Conservation (phyloP, 1,140 invertebrate genomes). For the Drepana arcuata region DNA sequence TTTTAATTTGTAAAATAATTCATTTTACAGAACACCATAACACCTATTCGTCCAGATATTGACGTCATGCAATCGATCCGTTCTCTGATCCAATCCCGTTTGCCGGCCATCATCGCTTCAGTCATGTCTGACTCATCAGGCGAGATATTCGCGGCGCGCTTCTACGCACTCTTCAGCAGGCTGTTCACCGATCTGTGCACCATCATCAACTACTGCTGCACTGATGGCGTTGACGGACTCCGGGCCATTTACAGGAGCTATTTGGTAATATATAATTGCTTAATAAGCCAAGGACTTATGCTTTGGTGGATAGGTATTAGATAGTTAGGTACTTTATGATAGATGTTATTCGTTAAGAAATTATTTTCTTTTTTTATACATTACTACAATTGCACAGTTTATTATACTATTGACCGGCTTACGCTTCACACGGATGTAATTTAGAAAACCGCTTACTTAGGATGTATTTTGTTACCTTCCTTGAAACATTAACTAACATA, state of each 20-base stretch:
- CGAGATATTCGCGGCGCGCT: constrained; percentile 18
- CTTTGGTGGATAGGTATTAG: too few species aligned
- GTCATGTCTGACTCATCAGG: constrained; percentile 13
- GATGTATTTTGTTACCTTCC: too few species aligned
- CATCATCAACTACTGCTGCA: constrained; percentile 23
- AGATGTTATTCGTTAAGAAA: too few species aligned
- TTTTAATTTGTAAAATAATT: neutral
- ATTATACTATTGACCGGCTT: too few species aligned
- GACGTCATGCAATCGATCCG: constrained; percentile 26
- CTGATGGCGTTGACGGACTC: constrained; percentile 22
- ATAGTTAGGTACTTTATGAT: too few species aligned
- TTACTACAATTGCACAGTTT: too few species aligned
- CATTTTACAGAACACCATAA: constrained; percentile 16
- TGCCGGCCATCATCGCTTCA: constrained; percentile 20
- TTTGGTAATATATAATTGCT: too few species aligned
- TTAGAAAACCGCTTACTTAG: too few species aligned
- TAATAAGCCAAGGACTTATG: too few species aligned
- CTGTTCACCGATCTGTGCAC: constrained; percentile 35
- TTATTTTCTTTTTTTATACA: too few species aligned
- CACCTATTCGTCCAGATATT: constrained; percentile 17
- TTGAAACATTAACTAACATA: too few species aligned
- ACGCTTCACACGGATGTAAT: too few species aligned
- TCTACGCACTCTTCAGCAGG: constrained; percentile 23
- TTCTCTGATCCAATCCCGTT: constrained; percentile 17
- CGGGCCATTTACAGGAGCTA: constrained; percentile 13